A percentile compares a stretch with the other conserved stretches of the same genome.
Conservation (phyloP, 1,140 invertebrate genomes). For the Euura lappo region DNA sequence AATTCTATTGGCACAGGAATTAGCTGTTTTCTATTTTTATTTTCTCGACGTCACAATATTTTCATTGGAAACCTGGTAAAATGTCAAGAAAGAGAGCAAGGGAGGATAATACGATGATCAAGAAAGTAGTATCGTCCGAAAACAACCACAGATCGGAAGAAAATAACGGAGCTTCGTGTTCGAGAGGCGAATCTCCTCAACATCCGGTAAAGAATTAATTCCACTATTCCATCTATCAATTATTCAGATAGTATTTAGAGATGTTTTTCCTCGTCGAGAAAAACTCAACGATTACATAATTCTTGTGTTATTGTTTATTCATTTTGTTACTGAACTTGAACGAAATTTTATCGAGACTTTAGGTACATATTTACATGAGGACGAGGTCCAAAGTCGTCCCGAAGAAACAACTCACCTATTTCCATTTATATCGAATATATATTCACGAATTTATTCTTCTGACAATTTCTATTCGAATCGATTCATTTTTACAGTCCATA, state of each 20-base stretch:
- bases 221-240: too few relatives aligned
- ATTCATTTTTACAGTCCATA: constrained; percentile 71
- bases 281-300: background rate
- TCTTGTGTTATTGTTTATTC: too few relatives aligned
- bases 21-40: too few relatives aligned
- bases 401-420: too few relatives aligned
- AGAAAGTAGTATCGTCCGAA: constrained; percentile 19
- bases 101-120: constrained; percentile 37
- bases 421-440: too few relatives aligned
- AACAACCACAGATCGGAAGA: constrained; percentile 36
- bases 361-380: too few relatives aligned
- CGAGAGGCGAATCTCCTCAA: constrained; percentile 34
- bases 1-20: too few relatives aligned
- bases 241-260: background rate
- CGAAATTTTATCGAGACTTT: too few relatives aligned
- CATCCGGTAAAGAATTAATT: constrained; percentile 36
- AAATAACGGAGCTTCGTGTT: constrained; percentile 30
- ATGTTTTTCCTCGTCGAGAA: background rate
- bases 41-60: too few relatives aligned
- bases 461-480: background rate
- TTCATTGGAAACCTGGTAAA: constrained; percentile 15
- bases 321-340: too few relatives aligned
- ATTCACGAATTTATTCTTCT: too few relatives aligned
- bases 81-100: constrained; percentile 47
- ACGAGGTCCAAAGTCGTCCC: too few relatives aligned